Base-by-base conservation (phyloP, 1,140 invertebrate species). In the Mizuhopecten yessoensis region DNA sequence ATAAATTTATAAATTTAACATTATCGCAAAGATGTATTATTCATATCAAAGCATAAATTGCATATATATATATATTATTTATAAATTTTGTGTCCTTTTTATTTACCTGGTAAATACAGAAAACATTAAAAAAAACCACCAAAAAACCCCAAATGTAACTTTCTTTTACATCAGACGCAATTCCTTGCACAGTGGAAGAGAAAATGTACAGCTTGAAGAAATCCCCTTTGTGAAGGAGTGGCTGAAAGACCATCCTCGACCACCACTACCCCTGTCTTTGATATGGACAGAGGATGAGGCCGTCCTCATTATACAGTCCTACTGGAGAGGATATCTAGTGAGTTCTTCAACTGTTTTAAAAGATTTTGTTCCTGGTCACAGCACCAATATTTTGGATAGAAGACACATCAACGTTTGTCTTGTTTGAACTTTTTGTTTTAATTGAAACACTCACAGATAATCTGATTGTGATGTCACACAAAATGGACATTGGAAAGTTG, bases 241-340 rank as follows among this genome's bases (percentile, higher is more conserved):
- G 94, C 93, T 96, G 11, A 95, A 95, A 92, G 93, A 95, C 49
- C 95, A 96, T 92, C 96, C 96, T 15, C 90, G 96, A 33, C 95
- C 96, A 90, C 95, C 96, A 87, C 93, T 96, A 88, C 96, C 96
- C 34, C 93, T 95, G 88, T 96, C 96, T 88, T 90, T 97, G 34
- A 88, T 96, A 33, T 96, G 96, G 96, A 96, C 94, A 36, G 96
- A 96, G 90, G 96, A 96, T 86, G 96, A 96, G 93, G 96, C 96
- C 33, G 93, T 94, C 29, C 45, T 95, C 5, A 95, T 96, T 15
- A 96, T 97, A 88, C 96, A 97, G 91, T 95, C 95, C 33, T 92
- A 92, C 90, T 97, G 95, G 95, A 94, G 96, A 92, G 96, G 96
- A 36, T 96, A 96, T 93, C 86, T 95, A 93, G 96, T 96, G 92